Base-by-base conservation (phyloP, 2,888 invertebrate genomes). In the Epistrophella euchroma region DNA sequence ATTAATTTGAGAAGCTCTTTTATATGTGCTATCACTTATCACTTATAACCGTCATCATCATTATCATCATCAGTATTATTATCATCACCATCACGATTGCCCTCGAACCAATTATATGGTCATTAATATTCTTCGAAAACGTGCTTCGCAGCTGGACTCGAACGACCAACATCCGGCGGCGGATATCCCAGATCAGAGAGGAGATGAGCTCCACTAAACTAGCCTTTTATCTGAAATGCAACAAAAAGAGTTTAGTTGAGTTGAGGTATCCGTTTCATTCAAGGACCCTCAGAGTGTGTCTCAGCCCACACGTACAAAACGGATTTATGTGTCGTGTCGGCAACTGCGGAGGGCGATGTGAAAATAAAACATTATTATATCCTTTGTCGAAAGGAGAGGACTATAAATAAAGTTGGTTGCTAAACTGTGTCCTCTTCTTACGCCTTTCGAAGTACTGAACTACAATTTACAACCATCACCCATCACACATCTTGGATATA, bases 71-170 rank as follows among this genome's bases (percentile, higher is more conserved):
- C 37, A 72, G 68, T 64, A 58, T 45, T 56, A 45, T 43, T 45
- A 64, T 73, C 43, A 74, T 62, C 72, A 73, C 58, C 71, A 66
- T 79, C 70, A 50, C 45, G 64, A 71, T 45, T 71, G 37, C 80
- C 66, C 64, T 66, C 84, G 50, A 50, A 80, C 70, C 84, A 84
- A 84, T 84, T 84, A 84, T 74, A 58, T 66, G 52, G 75, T 58
- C 80, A 84, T 84, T 80, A 80, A 84, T 84, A 84, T 84, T 75
- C 71, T 70, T 75, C 75, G 71, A 75, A 75, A 73, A 60, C 84
- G 68, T 68, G 68, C 68, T 68, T 52, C 50, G 17, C 22, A 50
- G 37, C 35, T 68, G 11, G 37, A 52, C 25, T 17, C 25, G 17
- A 25, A 28, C 28, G 17, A 45, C 43, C 43, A 32, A 11, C 43